These are phyloP conservation scores for Choristoneura fumiferana DNA, from an alignment of 1,140 invertebrate genomes.

Conservation along the genomic window DNA sequence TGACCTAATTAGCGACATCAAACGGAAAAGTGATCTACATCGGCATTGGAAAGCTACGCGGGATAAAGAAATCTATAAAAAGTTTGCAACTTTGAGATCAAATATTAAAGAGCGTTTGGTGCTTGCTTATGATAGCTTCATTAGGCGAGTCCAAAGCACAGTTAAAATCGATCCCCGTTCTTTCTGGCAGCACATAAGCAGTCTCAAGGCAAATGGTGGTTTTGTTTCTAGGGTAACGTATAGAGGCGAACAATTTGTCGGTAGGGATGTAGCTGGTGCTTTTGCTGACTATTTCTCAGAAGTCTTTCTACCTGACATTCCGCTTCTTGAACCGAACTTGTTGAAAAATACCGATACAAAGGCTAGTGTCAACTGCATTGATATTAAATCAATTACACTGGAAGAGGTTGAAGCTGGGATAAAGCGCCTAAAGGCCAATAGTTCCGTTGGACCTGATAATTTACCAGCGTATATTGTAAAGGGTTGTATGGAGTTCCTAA, in stretches of 20 bases:
- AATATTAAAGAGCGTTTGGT: too few relatives aligned
- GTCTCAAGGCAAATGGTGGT: background rate
- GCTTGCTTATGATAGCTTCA: too few relatives aligned
- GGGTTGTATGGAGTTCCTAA: background rate
- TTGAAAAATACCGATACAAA: background rate
- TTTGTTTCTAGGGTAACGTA: background rate
- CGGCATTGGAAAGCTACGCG: background rate
- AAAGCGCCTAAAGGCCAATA: background rate
- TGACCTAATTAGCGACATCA: conserved; percentile 14
- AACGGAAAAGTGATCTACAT: background rate
- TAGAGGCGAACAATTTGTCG: background rate
- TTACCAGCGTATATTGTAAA: background rate
- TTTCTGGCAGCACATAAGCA: too few relatives aligned
- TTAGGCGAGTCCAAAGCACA: too few relatives aligned
- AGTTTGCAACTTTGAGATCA: too few relatives aligned
- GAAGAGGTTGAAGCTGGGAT: background rate
- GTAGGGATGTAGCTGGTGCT: background rate
- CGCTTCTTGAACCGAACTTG: background rate
- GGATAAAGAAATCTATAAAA: background rate
- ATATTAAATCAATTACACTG: background rate
- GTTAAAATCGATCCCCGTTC: too few relatives aligned
- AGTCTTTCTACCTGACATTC: background rate
- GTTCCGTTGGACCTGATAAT: background rate
- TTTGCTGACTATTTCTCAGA: background rate
- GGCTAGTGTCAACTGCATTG: background rate